Base-by-base conservation (phyloP, 2,113 vertebrate genomes). In the Ptyas mucosa region DNA sequence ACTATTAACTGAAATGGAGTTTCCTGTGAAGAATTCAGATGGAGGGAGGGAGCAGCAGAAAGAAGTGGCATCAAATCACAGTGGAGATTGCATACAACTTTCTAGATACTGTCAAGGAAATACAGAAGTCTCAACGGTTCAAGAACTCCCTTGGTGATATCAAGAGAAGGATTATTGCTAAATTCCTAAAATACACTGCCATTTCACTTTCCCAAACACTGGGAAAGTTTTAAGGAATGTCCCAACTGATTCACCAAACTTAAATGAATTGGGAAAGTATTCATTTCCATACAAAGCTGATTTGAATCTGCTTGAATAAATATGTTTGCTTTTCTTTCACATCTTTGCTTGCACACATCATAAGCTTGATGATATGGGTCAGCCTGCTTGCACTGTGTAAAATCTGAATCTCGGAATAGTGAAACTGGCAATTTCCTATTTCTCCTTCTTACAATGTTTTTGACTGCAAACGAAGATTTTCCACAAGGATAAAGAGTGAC, bases 401-500 rank as follows among this genome's bases (percentile, higher is more conserved):
- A 93, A 89, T 85, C 43, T 75, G 49, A 57, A 34, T 89, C 43
- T 51, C 54, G 85, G 54, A 55, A 51, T 20, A 85, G 43, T 2
- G 43, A 61, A 55, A 52, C 34, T 4, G 53, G 34, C 64, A 57
- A 57, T 92, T 89, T 89, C 91, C 8, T 57, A 34, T 34, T 29
- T 29, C 89, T 21, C 3, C 29, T 81, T 75, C 26, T 23, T 20
- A 15, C 7, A 11, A 51, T 86, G 75, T 85, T 89, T 81, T 51
- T 49, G 20, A 34, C 54, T 34, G 39, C 53, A 51, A 51, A 23
- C 12, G 5, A 52, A 39, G 85, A 89, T 14, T 21, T 55, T 34
- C 21, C 85, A 46, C 53, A 39, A 93, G 75, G 92, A 89, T 89
- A 58, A 93, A 90, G 69, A 52, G 43, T 57, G 92, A 52, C 92